Evolutionary conservation across 2,797 vertebrate genomes (phyloP), one percentile per base, ranked within the genome.

Genomic region (Ctenopoma multispine): DNA sequence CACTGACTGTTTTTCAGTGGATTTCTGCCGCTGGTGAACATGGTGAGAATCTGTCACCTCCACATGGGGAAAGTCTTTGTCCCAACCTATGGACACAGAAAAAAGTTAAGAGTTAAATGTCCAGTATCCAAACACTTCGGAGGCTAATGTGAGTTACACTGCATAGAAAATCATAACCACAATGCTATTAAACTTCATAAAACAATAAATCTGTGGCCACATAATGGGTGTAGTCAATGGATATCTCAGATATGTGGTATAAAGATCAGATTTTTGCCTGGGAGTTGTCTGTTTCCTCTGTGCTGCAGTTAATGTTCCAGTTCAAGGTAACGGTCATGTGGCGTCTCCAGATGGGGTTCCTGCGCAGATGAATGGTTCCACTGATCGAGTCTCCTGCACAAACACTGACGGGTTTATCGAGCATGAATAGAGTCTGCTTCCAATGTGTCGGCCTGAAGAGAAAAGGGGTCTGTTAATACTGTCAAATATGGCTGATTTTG

Each of bases 351-450:
- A 93, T 36, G 0, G 94, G 93, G 81, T 96, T 95, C 73, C 95
- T 94, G 38, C 76, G 86, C 53, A 96, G 83, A 12, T 83, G 44
- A 0, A 94, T 80, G 1, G 73, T 85, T 24, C 95, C 95, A 0
- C 72, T 79, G 74, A 96, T 86, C 14, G 71, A 55, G n/a, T 95
- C 94, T 34, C 93, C 93, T 1, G 56, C 14, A 1, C 58, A 51
- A 8, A 95, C 86, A 0, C 81, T 53, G 18, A 95, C 55, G 0
- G 95, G 94, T 58, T 82, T 63, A 17, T 96, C 95, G 58, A 96
- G 83, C 95, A 95, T 95, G 60, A 96, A 96, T 47, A 96, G 86
- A 46, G 95, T 96, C 91, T 96, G 96, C 82, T 96, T 96, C 95
- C 95, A 96, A 79, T 95, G 95, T 2, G 95, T 95, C 1, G 86